These are phyloP conservation scores for Oasisia sp. DNA, from an alignment of 2,888 invertebrate species.

Conservation along the genomic window DNA sequence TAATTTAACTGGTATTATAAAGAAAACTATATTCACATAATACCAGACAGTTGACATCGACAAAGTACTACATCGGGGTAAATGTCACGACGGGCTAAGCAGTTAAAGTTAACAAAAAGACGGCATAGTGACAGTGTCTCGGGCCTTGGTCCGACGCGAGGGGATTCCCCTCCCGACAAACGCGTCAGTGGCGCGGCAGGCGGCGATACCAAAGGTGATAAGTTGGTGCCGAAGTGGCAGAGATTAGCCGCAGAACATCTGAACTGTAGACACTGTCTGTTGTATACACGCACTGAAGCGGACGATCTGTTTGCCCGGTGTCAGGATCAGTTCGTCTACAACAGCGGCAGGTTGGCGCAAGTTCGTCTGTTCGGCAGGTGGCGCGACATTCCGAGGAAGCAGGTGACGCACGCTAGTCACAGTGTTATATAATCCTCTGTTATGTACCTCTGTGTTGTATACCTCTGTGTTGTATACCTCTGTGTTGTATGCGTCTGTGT, in stretches of 20 bases:
- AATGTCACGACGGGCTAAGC: background rate
- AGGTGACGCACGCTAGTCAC: slow-evolving; percentile 61
- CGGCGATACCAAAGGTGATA: background rate
- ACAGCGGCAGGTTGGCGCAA: slow-evolving; percentile 73
- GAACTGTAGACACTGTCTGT: slow-evolving; percentile 71
- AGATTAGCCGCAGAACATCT: slow-evolving; percentile 68
- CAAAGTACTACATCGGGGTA: background rate
- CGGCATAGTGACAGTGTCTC: background rate
- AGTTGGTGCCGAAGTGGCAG: slow-evolving; percentile 24
- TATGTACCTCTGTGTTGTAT: no score
- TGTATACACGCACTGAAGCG: slow-evolving; percentile 68
- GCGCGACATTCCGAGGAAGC: slow-evolving; percentile 76
- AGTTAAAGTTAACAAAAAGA: background rate
- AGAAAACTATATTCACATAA: background rate
- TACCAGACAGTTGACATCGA: background rate
- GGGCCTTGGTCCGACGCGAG: background rate
- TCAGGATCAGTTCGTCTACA: slow-evolving; percentile 73
- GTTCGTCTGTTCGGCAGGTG: slow-evolving; percentile 77
- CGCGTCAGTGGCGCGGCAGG: background rate
- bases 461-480: no score
- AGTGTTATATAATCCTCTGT: background rate
- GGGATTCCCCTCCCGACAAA: background rate
- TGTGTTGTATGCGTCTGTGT: no score
- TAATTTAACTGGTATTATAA: background rate
- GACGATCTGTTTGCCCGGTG: slow-evolving; percentile 68